Conservation (phyloP, 1,140 invertebrate genomes). For the Drosophila tristis region DNA sequence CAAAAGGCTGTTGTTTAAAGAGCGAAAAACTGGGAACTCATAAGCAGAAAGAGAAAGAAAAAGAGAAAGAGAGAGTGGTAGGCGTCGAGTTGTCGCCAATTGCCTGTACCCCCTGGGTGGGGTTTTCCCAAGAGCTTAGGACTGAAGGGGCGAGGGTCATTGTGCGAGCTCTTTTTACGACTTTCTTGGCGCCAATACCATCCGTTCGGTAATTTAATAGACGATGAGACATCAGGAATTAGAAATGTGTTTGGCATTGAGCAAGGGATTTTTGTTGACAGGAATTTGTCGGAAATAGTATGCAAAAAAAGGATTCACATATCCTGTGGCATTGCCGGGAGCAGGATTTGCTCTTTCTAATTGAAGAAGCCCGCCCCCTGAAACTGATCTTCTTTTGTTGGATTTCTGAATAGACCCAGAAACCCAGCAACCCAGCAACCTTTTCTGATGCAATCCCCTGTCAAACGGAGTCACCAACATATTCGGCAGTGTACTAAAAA, state of each 20-base stretch:
- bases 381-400: background rate
- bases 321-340: slow-evolving; percentile 6
- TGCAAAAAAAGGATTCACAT: background rate
- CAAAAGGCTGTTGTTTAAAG: slow-evolving; percentile 50
- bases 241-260: slow-evolving; percentile 21
- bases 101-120: slow-evolving; percentile 17
- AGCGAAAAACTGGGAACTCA: background rate
- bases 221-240: slow-evolving; percentile 52
- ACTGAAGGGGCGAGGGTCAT: no score
- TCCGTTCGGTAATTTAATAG: slow-evolving; percentile 42
- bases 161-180: slow-evolving; percentile 67
- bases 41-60: slow-evolving; percentile 2
- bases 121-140: slow-evolving; percentile 21
- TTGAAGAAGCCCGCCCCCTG: background rate
- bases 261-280: background rate
- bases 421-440: no score
- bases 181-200: slow-evolving; percentile 70
- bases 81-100: slow-evolving; percentile 43
- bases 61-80: background rate
- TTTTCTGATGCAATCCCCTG: no score
- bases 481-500: no score
- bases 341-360: slow-evolving; percentile 4
- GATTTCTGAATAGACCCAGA: background rate
- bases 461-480: no score
- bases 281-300: slow-evolving; percentile 19